These are phyloP conservation scores for Catocala nupta DNA, from an alignment of 2,888 invertebrate species.

Conservation along the genomic window DNA sequence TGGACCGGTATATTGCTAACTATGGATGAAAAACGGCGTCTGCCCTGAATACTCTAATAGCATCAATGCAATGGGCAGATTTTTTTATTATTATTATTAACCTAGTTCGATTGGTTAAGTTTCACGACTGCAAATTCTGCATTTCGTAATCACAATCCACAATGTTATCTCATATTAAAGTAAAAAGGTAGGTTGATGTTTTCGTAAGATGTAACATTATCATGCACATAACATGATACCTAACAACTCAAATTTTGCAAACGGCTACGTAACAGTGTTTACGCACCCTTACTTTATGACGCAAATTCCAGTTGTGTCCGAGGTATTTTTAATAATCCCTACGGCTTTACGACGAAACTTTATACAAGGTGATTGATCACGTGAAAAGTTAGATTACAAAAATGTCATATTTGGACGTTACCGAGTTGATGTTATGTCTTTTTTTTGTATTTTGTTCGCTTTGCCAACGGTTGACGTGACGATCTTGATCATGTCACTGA, in stretches of 20 bases:
- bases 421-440: conserved; percentile 33
- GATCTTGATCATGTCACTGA: conserved; percentile 34
- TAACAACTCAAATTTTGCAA: not conserved
- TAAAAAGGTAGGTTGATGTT: no score
- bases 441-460: conserved; percentile 19
- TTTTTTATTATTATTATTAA: no score
- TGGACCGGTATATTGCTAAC: no score
- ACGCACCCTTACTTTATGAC: not conserved
- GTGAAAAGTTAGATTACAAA: conserved; percentile 63
- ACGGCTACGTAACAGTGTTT: not conserved
- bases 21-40: no score
- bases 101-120: no score
- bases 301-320: conserved; percentile 30
- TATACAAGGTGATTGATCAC: conserved; percentile 59
- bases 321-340: conserved; percentile 57
- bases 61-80: no score
- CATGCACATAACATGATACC: no score
- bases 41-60: no score
- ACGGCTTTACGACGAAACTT: conserved; percentile 50
- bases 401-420: conserved; percentile 53
- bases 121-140: no score
- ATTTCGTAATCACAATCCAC: no score
- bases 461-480: conserved; percentile 18
- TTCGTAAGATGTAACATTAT: no score
- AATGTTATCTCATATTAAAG: no score